phyloP scores from a whole-genome alignment of 2,888 invertebrate species.

The Erebia ligea region DNA sequence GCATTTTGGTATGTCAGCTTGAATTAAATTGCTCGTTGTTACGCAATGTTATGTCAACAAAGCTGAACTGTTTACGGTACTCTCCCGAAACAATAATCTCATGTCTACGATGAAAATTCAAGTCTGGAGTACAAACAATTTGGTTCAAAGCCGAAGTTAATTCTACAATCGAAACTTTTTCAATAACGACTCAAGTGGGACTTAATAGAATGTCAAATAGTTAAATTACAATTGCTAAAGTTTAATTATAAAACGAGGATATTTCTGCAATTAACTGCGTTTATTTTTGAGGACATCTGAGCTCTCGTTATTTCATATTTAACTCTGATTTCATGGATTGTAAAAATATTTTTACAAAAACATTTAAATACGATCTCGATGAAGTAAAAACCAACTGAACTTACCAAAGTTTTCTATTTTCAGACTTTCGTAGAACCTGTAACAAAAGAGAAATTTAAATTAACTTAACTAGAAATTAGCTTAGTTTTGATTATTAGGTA shows the following conservation, averaged over 20 bases:
- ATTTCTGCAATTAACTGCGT: not conserved
- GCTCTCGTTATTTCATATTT: not conserved
- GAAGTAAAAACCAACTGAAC: not conserved
- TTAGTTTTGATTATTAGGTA: no score
- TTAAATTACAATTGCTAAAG: conserved; percentile 8
- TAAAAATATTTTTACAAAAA: not conserved
- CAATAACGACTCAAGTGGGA: conserved; percentile 9
- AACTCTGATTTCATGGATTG: no score
- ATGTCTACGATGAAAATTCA: not conserved
- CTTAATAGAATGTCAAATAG: conserved; percentile 5
- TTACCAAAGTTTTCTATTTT: not conserved
- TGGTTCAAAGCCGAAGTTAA: conserved; percentile 3
- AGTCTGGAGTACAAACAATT: conserved; percentile 10
- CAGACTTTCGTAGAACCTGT: not conserved
- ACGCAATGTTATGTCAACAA: not conserved
- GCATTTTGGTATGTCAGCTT: not conserved
- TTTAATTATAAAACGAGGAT: not conserved
- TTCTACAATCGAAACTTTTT: conserved; percentile 12
- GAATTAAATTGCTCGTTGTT: not conserved
- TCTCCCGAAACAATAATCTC: conserved; percentile 1
- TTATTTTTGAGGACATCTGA: not conserved
- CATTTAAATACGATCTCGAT: no score
- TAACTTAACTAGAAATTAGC: no score
- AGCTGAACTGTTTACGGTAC: not conserved
- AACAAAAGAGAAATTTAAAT: no score